A percentile compares a stretch with the other conserved stretches of the same genome.
Evolutionary conservation across 2,113 vertebrate genomes (phyloP).

Genomic region (Budorcas taxicolor): DNA sequence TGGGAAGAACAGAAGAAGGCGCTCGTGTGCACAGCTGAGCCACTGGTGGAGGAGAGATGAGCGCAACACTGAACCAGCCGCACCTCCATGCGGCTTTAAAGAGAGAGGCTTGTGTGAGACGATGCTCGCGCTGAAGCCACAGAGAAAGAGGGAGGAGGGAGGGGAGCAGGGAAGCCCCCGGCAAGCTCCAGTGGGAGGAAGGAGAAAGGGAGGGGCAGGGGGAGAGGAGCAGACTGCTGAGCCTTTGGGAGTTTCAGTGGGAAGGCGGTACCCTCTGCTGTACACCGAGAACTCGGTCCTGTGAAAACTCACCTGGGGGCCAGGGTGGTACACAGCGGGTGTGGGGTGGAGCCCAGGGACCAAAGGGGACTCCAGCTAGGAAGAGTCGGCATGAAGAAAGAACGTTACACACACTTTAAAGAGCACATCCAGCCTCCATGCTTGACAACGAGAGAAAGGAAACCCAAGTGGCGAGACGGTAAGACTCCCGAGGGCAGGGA

Average conservation of each 20-base stretch:
- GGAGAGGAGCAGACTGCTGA: not conserved
- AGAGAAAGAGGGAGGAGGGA: not conserved
- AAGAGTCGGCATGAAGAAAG: not conserved
- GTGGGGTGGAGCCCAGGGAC: too few relatives aligned
- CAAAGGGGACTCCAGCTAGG: not conserved
- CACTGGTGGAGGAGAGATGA: not conserved
- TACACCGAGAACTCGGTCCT: not conserved
- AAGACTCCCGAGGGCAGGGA: not conserved
- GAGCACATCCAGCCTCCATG: not conserved
- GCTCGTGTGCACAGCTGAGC: not conserved
- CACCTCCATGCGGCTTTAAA: fast-evolving
- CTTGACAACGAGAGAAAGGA: not conserved
- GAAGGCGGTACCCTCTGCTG: not conserved
- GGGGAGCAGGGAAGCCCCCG: not conserved
- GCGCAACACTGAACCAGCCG: not conserved
- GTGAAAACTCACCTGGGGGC: not conserved
- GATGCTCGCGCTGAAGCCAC: not conserved
- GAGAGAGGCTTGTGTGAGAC: not conserved
- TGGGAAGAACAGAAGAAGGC: not conserved
- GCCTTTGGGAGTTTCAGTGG: not conserved
- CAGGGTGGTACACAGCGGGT: not conserved
- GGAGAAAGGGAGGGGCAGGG: not conserved
- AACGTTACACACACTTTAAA: not conserved
- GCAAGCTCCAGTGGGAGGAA: not conserved
- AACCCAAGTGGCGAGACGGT: not conserved